These are phyloP conservation scores for Temnothorax curvispinosus DNA, from an alignment of 1,140 invertebrate species.

Conservation along the genomic window DNA sequence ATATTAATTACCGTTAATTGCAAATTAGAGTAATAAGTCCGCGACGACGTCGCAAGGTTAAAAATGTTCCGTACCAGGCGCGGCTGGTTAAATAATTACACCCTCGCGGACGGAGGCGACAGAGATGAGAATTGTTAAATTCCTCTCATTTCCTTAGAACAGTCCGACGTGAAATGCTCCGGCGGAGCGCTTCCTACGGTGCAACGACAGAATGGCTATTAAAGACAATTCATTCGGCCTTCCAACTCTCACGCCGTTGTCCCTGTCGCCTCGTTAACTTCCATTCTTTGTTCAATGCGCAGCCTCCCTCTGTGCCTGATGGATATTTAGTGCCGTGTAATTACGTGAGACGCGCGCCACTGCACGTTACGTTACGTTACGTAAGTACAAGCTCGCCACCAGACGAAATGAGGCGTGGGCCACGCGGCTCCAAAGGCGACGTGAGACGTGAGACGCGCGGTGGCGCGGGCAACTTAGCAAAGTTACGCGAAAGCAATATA, in stretches of 20 bases:
- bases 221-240: constrained; percentile 51
- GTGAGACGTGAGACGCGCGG: background rate
- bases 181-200: background rate
- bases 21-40: background rate
- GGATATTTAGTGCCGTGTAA: constrained; percentile 29
- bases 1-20: constrained; percentile 21
- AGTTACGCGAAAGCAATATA: background rate
- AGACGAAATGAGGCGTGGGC: background rate
- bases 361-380: background rate
- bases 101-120: background rate
- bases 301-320: constrained; percentile 12
- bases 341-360: background rate
- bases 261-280: constrained; percentile 36
- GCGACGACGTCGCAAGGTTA: background rate
- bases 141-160: constrained; percentile 27
- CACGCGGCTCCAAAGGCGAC: background rate
- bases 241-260: background rate
- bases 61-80: background rate
- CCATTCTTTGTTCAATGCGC: constrained; percentile 38
- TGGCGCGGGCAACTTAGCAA: background rate
- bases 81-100: background rate
- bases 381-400: background rate
- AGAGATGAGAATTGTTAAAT: constrained; percentile 19
- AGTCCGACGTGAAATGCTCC: constrained; percentile 16
- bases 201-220: constrained; percentile 39